A percentile compares a stretch with the other conserved stretches of the same genome.
These are phyloP conservation scores for Crotophaga sulcirostris DNA, from an alignment of 2,113 vertebrate genomes.

Conservation along the genomic window DNA sequence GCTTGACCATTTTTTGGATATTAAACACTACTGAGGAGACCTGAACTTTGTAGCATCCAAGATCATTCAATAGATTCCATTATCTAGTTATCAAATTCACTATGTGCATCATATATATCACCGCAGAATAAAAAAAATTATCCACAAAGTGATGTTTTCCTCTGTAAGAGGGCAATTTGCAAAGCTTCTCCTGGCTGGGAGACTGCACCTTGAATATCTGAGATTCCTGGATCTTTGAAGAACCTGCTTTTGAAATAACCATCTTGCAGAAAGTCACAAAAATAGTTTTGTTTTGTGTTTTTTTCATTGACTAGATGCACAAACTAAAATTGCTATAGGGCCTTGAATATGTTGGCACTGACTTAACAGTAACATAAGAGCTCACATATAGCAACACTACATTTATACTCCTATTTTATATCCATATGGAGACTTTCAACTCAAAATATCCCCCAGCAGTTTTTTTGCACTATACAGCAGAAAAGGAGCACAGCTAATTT, in stretches of 20 bases:
- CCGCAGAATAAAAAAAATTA: neutral
- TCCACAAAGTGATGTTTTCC: neutral
- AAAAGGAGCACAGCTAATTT: neutral
- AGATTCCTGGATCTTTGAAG: neutral
- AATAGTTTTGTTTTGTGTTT: neutral
- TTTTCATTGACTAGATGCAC: neutral
- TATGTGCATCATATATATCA: neutral
- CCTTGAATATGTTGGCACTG: neutral
- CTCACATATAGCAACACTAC: neutral
- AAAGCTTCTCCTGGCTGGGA: neutral
- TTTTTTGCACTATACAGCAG: neutral
- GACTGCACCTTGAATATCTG: neutral
- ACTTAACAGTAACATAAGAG: neutral
- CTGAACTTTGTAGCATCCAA: neutral
- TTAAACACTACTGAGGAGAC: neutral
- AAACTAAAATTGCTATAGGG: neutral
- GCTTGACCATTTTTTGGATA: neutral
- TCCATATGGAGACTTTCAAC: neutral
- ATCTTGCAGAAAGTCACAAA: neutral
- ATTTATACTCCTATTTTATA: neutral
- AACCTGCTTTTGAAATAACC: neutral
- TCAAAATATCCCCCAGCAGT: neutral
- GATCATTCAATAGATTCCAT: neutral
- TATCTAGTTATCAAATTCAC: neutral
- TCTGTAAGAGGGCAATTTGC: neutral